These are phyloP conservation scores for Papilio demoleus DNA, from an alignment of 2,888 invertebrate genomes.

Conservation along the genomic window DNA sequence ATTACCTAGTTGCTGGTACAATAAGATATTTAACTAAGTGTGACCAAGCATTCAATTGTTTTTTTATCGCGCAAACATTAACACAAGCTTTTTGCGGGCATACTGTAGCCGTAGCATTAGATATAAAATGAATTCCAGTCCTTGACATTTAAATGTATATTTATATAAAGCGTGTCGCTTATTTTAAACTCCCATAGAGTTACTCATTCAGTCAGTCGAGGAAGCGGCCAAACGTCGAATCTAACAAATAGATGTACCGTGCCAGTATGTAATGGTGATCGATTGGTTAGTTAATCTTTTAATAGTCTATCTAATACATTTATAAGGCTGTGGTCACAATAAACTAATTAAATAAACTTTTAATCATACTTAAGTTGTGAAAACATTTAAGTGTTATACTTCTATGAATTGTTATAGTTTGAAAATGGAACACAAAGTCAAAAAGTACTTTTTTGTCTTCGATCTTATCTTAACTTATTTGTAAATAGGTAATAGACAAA, in stretches of 20 bases:
- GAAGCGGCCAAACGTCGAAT: conserved; percentile 32
- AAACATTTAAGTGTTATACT: too few species aligned
- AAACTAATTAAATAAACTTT: neutral
- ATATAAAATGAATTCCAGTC: neutral
- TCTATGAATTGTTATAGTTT: too few species aligned
- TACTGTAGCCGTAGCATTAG: too few species aligned
- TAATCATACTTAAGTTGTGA: neutral
- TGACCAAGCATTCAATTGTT: too few species aligned
- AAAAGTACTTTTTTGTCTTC: too few species aligned
- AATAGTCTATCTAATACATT: neutral
- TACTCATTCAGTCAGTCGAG: conserved; percentile 28
- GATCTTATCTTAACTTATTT: too few species aligned
- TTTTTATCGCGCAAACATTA: too few species aligned
- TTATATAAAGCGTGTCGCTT: conserved; percentile 25
- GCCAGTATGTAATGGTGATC: conserved; percentile 30
- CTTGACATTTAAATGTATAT: neutral
- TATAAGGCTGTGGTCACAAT: neutral
- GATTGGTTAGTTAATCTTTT: conserved; percentile 35
- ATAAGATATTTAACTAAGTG: too few species aligned
- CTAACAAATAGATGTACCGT: conserved; percentile 29
- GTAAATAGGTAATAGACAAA: too few species aligned
- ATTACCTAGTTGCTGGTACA: too few species aligned
- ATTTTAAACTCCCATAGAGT: neutral
- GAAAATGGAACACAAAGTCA: too few species aligned
- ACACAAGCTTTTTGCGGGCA: too few species aligned